Conservation (phyloP, 2,113 vertebrate species). For the Sprattus sprattus region DNA sequence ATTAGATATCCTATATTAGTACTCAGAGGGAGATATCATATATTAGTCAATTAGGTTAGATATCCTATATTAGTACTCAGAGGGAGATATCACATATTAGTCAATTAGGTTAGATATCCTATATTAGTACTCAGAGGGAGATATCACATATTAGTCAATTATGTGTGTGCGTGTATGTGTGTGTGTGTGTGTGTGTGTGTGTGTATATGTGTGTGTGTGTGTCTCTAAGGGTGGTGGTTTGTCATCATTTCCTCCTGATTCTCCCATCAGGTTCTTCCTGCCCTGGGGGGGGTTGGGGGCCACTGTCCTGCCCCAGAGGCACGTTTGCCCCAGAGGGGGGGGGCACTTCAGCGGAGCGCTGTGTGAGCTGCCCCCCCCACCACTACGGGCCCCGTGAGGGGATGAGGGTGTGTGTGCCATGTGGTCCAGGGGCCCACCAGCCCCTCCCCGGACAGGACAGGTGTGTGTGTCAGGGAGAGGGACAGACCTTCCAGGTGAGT, state of each 20-base stretch:
- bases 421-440: constrained; percentile 78
- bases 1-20: too few species aligned
- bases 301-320: constrained; percentile 76
- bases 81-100: too few species aligned
- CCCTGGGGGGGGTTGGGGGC: constrained; percentile 49
- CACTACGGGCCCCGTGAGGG: constrained; percentile 76
- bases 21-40: too few species aligned
- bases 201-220: neutral
- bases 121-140: too few species aligned
- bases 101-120: too few species aligned
- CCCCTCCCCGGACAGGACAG: constrained; percentile 72
- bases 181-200: neutral
- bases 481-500: constrained; percentile 82
- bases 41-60: too few species aligned
- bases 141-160: too few species aligned
- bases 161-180: constrained; percentile 4
- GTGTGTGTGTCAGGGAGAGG: constrained; percentile 71
- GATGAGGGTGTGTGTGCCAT: constrained; percentile 71
- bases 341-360: constrained; percentile 50
- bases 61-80: too few species aligned
- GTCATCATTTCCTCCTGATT: neutral
- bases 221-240: neutral
- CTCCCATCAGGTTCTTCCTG: constrained; percentile 76
- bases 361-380: constrained; percentile 74
- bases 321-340: constrained; percentile 68